Conservation (phyloP, 1,140 invertebrate species). For the Sminthurides bifidus region DNA sequence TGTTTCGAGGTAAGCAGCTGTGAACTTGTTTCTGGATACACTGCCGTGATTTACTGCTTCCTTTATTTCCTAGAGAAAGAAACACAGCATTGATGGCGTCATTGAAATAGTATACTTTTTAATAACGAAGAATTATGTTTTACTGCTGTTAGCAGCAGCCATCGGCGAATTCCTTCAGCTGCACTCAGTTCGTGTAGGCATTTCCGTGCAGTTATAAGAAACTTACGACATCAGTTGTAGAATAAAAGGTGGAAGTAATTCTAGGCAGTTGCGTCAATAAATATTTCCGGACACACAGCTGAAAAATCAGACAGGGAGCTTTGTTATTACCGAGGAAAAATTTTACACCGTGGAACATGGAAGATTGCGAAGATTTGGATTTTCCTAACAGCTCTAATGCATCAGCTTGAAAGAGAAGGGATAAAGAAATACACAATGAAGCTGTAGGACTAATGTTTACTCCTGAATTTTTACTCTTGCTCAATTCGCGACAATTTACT, state of each 20-base stretch:
- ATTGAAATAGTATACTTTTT: neutral
- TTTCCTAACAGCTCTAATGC: neutral
- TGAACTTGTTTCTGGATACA: neutral
- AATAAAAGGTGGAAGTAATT: too few relatives aligned
- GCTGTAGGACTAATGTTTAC: neutral
- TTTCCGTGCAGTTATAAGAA: too few relatives aligned
- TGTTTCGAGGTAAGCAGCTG: slow-evolving; percentile 19
- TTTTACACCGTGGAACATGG: neutral
- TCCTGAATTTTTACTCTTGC: neutral
- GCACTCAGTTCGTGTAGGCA: too few relatives aligned
- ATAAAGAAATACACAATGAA: too few relatives aligned
- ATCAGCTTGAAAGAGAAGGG: too few relatives aligned
- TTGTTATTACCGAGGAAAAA: too few relatives aligned
- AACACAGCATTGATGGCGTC: neutral
- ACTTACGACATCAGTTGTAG: too few relatives aligned
- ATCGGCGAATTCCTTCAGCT: too few relatives aligned
- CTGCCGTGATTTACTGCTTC: neutral
- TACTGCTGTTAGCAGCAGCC: too few relatives aligned
- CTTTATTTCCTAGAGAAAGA: neutral
- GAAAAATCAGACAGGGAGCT: too few relatives aligned
- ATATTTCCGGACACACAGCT: too few relatives aligned
- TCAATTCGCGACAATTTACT: neutral
- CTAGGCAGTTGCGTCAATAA: too few relatives aligned
- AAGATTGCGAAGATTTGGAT: slow-evolving; percentile 6
- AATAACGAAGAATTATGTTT: neutral